phyloP scores from a whole-genome alignment of 2,797 vertebrate species.

The Clarias laeviceps region DNA sequence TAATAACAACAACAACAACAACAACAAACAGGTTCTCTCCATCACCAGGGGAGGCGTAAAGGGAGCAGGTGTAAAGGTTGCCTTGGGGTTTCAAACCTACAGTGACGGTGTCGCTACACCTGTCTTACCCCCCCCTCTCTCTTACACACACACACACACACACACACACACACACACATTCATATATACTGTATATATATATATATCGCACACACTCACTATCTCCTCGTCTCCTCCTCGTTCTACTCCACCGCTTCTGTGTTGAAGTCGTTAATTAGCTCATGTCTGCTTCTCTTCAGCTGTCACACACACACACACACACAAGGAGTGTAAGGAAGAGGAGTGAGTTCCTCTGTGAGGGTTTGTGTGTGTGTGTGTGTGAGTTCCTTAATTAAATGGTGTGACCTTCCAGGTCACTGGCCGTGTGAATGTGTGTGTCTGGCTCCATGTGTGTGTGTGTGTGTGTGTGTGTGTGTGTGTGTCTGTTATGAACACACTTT shows the following conservation, averaged over 20 bases:
- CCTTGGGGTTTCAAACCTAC: neutral
- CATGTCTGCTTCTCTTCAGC: constrained; percentile 49
- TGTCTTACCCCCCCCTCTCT: neutral
- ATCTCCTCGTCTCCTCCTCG: constrained; percentile 18
- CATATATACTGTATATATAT: no score
- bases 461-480: neutral
- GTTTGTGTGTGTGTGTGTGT: constrained; percentile 16
- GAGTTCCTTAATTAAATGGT: constrained; percentile 36
- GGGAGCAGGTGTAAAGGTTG: neutral
- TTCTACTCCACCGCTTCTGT: constrained; percentile 37
- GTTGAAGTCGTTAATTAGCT: constrained; percentile 51
- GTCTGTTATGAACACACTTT: neutral
- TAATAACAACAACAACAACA: neutral
- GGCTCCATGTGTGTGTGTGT: constrained; percentile 17
- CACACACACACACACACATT: constrained; percentile 1
- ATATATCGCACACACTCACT: neutral
- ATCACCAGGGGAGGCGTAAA: neutral
- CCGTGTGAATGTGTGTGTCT: constrained; percentile 6
- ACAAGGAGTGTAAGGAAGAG: neutral
- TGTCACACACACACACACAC: constrained; percentile 11
- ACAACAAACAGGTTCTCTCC: neutral
- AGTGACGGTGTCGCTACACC: constrained; percentile 11
- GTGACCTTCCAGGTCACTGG: constrained; percentile 37
- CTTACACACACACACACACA: neutral
- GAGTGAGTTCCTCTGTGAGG: constrained; percentile 19